Base-by-base conservation (phyloP, 2,888 invertebrate genomes). In the Tineola bisselliella region DNA sequence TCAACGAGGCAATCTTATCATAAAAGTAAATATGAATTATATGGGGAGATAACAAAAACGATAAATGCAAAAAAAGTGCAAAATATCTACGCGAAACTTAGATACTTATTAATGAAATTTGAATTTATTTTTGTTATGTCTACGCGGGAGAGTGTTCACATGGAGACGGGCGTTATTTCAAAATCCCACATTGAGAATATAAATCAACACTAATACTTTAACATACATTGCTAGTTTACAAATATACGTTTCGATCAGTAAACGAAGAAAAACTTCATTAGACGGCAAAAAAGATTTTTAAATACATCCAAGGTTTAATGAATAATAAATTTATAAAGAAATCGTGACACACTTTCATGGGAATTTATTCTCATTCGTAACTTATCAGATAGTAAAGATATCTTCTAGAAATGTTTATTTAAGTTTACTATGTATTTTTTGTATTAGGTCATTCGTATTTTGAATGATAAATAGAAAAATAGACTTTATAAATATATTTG, bases 1-100 rank as follows among this genome's bases (percentile, higher is more conserved):
- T 48, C 48, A 48, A 48, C 15, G n/a, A 48, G 44, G 4, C 48
- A 48, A 48, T 48, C 48, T 48, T 48, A 48, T 48, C 48, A 17
- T 13, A 43, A 48, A 48, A 17, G 8, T 3, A 48, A 48, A 48
- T 48, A 48, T 48, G 5, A 48, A 48, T 48, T 15, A 15, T 15
- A 3, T 38, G 10, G 38, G 2, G 38, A 3, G 38, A 38, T 38
- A 38, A 38, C 10, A 38, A 38, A 38, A 38, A 6, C 25, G 25
- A 10, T 38, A 38, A 38, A 6, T 6, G 10, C 38, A 38, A 6
- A 6, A 38, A n/a, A 12, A 12, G 38, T 38, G 38, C 38, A 38
- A 38, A 38, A 38, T 12, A n/a, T 38, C 2, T 6, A 38, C 3
- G 11, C 38, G 10, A 38, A 38, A 38, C n/a, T 6, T 12, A 38